A percentile compares a stretch with the other conserved stretches of the same genome.
These are phyloP conservation scores for Bombus confusus DNA, from an alignment of 1,140 invertebrate genomes.

Conservation along the genomic window DNA sequence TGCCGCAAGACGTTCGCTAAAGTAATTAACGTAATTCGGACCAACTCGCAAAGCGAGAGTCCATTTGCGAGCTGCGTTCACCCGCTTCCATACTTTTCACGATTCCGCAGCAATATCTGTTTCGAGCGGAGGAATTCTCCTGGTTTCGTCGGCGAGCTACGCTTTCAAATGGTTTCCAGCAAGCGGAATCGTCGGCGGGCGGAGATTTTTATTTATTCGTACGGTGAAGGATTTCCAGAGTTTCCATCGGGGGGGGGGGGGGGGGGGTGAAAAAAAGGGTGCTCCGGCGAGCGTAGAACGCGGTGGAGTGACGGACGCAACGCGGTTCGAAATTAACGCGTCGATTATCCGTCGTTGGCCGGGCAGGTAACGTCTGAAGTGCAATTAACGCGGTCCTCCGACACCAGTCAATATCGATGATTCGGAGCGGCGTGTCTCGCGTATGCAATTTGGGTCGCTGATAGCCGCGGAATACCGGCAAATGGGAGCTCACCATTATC, in stretches of 20 bases:
- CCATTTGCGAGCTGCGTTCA: neutral
- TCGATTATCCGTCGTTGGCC: conserved; percentile 14
- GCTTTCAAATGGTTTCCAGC: neutral
- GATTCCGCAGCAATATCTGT: neutral
- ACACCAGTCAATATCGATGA: conserved; percentile 42
- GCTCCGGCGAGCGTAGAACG: too few relatives aligned
- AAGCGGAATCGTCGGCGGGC: neutral
- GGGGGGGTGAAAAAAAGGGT: too few relatives aligned
- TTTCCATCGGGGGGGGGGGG: neutral
- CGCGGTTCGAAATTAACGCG: neutral
- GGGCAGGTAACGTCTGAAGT: conserved; percentile 16
- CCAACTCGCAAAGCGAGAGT: neutral
- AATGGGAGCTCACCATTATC: conserved; percentile 39
- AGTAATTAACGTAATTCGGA: conserved; percentile 36
- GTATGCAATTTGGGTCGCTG: conserved; percentile 38
- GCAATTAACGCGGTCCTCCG: conserved; percentile 38
- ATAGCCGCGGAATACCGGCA: conserved; percentile 36
- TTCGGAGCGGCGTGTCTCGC: conserved; percentile 1
- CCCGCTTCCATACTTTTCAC: neutral
- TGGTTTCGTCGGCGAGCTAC: neutral
- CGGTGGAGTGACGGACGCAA: neutral
- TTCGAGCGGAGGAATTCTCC: neutral
- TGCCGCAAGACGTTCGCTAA: conserved; percentile 12
- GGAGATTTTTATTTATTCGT: neutral
- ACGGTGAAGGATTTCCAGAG: neutral